Percentiles rank a stretch among this genome's conserved stretches.
Conservation (phyloP, 2,797 vertebrate species). For the Cryptoprocta ferox region DNA sequence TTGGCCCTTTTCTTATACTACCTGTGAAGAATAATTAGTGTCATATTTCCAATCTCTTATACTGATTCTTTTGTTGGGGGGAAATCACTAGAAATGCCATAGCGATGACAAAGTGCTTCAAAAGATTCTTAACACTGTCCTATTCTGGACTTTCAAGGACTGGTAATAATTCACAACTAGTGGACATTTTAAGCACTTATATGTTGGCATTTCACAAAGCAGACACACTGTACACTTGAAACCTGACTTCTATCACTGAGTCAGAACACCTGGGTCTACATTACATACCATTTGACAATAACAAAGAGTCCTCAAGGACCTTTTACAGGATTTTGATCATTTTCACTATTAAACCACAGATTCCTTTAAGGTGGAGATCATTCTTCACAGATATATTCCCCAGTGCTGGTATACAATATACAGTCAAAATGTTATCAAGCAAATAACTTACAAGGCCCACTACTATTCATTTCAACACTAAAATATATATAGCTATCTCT, state of each 20-base stretch:
- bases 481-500: not conserved
- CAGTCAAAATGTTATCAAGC: not conserved
- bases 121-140: not conserved
- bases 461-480: not conserved
- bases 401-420: accelerated
- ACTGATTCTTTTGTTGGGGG: not conserved
- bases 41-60: not conserved
- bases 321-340: too few relatives aligned
- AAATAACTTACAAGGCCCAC: not conserved
- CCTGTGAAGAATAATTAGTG: not conserved
- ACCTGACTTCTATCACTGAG: not conserved
- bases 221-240: not conserved
- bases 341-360: too few relatives aligned
- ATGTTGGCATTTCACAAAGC: not conserved
- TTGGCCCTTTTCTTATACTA: not conserved
- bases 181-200: not conserved
- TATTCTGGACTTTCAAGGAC: not conserved
- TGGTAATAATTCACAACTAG: not conserved
- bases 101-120: not conserved
- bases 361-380: too few relatives aligned
- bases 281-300: too few relatives aligned
- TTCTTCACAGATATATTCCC: not conserved
- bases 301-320: too few relatives aligned
- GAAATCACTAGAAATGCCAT: not conserved
- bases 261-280: too few relatives aligned